Evolutionary conservation across 2,797 vertebrate species (phyloP).

Genomic region (Natrix natrix): DNA sequence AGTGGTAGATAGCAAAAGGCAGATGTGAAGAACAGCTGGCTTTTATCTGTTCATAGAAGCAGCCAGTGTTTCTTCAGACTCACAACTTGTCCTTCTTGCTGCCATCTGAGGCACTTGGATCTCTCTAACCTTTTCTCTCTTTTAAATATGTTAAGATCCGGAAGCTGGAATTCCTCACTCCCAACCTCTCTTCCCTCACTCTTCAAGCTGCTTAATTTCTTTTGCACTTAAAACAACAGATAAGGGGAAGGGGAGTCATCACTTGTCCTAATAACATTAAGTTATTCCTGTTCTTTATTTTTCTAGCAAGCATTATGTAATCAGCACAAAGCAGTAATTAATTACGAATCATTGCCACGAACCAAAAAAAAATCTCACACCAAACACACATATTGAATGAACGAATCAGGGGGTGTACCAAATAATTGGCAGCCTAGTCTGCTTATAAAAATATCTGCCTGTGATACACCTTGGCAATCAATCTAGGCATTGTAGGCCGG

Average conservation of each 20-base stretch:
- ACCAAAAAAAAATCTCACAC: background rate
- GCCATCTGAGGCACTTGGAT: background rate
- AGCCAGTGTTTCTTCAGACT: background rate
- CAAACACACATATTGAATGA: background rate
- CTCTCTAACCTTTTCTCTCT: background rate
- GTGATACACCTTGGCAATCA: background rate
- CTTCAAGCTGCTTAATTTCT: background rate
- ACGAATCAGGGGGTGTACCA: background rate
- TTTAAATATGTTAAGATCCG: background rate
- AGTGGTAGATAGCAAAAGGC: background rate
- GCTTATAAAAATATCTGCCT: background rate
- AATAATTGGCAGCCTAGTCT: background rate
- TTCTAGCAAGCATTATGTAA: background rate
- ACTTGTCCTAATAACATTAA: background rate
- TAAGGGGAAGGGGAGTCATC: background rate
- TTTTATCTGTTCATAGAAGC: background rate
- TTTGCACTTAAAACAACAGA: background rate
- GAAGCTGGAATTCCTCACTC: background rate
- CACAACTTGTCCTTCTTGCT: background rate
- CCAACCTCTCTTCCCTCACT: no score
- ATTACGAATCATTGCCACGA: background rate
- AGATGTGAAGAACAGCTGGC: background rate
- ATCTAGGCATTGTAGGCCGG: background rate
- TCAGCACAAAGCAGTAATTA: background rate
- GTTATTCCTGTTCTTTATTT: background rate